phyloP scores from a whole-genome alignment of 2,888 invertebrate species.

The Philereme vetulata region DNA sequence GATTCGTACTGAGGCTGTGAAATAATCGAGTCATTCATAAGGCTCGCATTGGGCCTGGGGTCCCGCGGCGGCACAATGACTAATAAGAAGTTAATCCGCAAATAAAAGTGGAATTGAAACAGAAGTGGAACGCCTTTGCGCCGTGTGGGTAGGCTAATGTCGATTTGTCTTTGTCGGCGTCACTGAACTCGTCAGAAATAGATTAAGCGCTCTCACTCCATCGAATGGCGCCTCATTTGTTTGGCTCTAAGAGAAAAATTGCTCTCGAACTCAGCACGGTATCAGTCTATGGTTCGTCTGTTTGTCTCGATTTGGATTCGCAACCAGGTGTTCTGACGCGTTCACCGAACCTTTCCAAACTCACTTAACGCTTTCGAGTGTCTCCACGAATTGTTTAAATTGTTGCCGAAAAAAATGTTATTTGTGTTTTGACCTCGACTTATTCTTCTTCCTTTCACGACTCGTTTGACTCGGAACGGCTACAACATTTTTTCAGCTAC shows the following conservation, averaged over 20 bases:
- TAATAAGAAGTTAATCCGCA: slow-evolving; percentile 84
- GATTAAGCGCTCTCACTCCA: slow-evolving; percentile 84
- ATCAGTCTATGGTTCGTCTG: slow-evolving; percentile 78
- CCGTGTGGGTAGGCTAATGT: slow-evolving; percentile 83
- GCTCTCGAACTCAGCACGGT: slow-evolving; percentile 77
- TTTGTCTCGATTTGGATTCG: slow-evolving; percentile 67
- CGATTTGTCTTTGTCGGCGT: slow-evolving; percentile 84
- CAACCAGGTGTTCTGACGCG: slow-evolving; percentile 29
- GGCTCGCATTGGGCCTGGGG: slow-evolving; percentile 73
- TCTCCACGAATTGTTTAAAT: slow-evolving; percentile 62
- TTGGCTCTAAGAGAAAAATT: slow-evolving; percentile 83
- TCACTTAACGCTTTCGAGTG: slow-evolving; percentile 71
- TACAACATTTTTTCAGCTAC: slow-evolving; percentile 45
- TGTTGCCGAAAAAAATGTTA: slow-evolving; percentile 55
- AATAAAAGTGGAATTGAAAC: slow-evolving; percentile 84
- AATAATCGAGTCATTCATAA: slow-evolving; percentile 83
- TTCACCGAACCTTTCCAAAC: slow-evolving; percentile 59
- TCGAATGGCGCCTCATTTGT: slow-evolving; percentile 84
- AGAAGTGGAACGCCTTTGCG: slow-evolving; percentile 80
- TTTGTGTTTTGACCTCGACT: slow-evolving; percentile 55
- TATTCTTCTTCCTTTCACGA: slow-evolving; percentile 52
- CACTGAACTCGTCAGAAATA: slow-evolving; percentile 85
- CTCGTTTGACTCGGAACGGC: slow-evolving; percentile 54
- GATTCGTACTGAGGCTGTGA: slow-evolving; percentile 66
- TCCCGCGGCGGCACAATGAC: slow-evolving; percentile 75